These are phyloP conservation scores for Ophthalmotilapia sp. DNA, from an alignment of 2,113 vertebrate genomes.

Conservation along the genomic window DNA sequence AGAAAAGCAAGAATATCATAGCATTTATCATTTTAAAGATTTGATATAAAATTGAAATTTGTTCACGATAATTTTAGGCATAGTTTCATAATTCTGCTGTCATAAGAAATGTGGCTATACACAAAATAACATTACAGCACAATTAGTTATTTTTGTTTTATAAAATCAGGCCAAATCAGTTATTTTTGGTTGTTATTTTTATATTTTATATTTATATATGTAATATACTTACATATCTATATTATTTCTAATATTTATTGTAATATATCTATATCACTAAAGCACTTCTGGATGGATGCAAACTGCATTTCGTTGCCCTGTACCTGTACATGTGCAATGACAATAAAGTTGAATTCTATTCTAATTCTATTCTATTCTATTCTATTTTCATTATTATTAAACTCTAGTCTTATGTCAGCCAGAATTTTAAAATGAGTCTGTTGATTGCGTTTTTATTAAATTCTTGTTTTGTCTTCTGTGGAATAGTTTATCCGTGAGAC, in stretches of 20 bases:
- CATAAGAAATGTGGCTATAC: background rate
- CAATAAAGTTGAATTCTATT: no score
- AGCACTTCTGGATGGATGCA: no score
- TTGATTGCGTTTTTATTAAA: background rate
- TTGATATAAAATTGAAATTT: background rate
- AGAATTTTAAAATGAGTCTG: background rate
- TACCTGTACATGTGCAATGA: no score
- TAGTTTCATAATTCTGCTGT: background rate
- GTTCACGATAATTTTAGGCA: accelerated
- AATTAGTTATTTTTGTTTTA: background rate
- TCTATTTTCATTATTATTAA: background rate
- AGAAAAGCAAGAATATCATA: background rate
- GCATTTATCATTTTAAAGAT: background rate
- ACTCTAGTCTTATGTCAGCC: background rate
- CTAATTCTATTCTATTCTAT: background rate
- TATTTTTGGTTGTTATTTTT: background rate
- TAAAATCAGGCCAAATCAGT: background rate
- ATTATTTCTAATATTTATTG: no score
- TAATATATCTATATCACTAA: no score
- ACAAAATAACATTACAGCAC: background rate
- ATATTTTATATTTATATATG: background rate
- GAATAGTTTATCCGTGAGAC: background rate
- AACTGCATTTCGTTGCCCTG: no score
- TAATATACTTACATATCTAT: no score
- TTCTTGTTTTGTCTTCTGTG: background rate